These are phyloP conservation scores for Agriopis aurantiaria DNA, from an alignment of 2,888 invertebrate genomes.

Conservation along the genomic window DNA sequence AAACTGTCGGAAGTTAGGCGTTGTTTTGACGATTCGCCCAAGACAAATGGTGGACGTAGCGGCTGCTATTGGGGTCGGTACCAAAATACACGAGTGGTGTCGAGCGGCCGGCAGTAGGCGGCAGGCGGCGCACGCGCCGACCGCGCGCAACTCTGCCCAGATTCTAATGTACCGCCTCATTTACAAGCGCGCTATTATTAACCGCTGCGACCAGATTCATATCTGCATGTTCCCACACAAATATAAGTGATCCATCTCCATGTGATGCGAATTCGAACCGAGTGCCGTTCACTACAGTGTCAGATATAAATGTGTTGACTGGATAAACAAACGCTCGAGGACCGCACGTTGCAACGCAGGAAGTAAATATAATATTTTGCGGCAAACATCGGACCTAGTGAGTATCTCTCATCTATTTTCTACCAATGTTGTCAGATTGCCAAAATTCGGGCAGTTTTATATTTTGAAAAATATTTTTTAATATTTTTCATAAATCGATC, in stretches of 20 bases:
- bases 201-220: conserved; percentile 81
- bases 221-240: conserved; percentile 79
- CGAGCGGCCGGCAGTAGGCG: conserved; percentile 80
- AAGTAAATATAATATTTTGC: conserved; percentile 71
- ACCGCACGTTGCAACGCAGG: conserved; percentile 56
- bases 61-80: conserved; percentile 83
- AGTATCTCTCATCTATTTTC: conserved; percentile 78
- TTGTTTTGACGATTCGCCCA: conserved; percentile 80
- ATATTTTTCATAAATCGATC: conserved; percentile 56
- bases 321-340: conserved; percentile 60
- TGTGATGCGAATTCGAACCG: conserved; percentile 74
- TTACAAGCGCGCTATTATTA: conserved; percentile 81
- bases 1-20: conserved; percentile 48
- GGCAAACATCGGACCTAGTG: conserved; percentile 69
- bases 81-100: conserved; percentile 81
- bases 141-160: conserved; percentile 74
- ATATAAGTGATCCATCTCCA: conserved; percentile 70
- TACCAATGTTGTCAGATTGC: conserved; percentile 78
- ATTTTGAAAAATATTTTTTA: conserved; percentile 55
- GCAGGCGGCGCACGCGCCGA: conserved; percentile 81
- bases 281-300: conserved; percentile 64
- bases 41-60: conserved; percentile 84
- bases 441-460: conserved; percentile 66
- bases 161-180: conserved; percentile 75
- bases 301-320: conserved; percentile 61